Conservation (phyloP, 2,888 invertebrate genomes). For the Sceliomorpha sp. region DNA sequence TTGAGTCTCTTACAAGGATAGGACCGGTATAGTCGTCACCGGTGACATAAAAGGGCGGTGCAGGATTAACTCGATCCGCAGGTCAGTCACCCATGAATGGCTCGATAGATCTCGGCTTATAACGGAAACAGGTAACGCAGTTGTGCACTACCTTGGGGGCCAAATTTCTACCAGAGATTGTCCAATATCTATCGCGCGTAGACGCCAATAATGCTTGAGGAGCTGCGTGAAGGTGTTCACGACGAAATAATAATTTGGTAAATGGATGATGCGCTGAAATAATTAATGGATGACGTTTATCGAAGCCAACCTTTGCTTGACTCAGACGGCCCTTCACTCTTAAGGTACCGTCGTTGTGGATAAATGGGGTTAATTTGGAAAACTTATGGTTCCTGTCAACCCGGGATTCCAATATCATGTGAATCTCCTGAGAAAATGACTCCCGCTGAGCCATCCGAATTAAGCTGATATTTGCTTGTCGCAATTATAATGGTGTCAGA, state of each 20-base stretch:
- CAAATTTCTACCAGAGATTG: constrained; percentile 16
- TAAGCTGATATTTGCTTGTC: not conserved
- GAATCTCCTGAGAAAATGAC: not conserved
- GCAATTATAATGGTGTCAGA: not conserved
- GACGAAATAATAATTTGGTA: constrained; percentile 11
- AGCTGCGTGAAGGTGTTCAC: constrained; percentile 33
- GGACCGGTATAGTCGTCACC: constrained; percentile 31
- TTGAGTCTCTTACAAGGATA: constrained; percentile 14
- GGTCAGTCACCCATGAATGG: constrained; percentile 28
- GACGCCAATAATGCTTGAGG: constrained; percentile 11
- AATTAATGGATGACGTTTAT: constrained; percentile 41
- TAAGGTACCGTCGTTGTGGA: constrained; percentile 34
- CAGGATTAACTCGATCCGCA: constrained; percentile 19
- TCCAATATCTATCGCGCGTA: constrained; percentile 21
- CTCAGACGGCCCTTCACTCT: constrained; percentile 48
- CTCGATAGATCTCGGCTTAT: constrained; percentile 1
- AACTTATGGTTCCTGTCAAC: not conserved
- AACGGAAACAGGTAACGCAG: constrained; percentile 21
- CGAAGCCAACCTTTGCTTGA: constrained; percentile 23
- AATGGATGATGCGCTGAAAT: constrained; percentile 18
- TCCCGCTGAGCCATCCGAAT: constrained; percentile 3
- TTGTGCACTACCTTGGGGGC: constrained; percentile 18
- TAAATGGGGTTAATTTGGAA: constrained; percentile 27
- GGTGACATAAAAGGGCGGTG: constrained; percentile 15
- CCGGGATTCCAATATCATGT: not conserved